Conservation (phyloP, 1,140 invertebrate genomes). For the Anastrepha obliqua region DNA sequence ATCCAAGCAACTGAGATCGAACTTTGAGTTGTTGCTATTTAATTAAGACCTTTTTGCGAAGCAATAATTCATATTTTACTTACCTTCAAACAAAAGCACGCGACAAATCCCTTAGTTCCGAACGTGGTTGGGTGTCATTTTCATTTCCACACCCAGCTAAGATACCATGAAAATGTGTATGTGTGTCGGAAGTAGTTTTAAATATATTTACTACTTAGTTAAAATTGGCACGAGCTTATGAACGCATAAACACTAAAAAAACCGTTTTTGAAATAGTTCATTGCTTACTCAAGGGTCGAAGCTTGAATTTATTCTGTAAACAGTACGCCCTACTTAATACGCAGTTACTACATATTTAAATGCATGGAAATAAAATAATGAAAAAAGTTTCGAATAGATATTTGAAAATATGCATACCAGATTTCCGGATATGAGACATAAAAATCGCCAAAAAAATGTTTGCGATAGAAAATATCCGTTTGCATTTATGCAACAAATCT, state of each 20-base stretch:
- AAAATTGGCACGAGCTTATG: not conserved
- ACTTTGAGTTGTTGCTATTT: not conserved
- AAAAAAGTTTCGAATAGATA: no score
- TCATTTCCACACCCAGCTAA: not conserved
- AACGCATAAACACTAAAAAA: not conserved
- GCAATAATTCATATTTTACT: not conserved
- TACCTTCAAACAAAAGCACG: conserved; percentile 8
- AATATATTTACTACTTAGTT: not conserved
- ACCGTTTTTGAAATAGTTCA: not conserved
- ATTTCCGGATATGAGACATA: no score
- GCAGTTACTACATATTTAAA: no score
- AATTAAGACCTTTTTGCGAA: not conserved
- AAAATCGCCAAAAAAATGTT: no score
- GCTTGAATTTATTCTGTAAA: no score
- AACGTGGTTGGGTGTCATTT: conserved; percentile 23
- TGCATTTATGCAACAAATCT: no score
- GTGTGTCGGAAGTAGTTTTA: not conserved
- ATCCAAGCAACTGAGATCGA: not conserved
- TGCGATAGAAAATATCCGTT: no score
- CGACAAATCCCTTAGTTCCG: conserved; percentile 5
- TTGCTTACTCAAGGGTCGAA: no score
- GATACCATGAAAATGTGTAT: no score
- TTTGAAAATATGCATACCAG: no score
- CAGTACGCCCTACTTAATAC: no score
- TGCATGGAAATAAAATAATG: no score